These are phyloP conservation scores for Tupiocoris notatus DNA, from an alignment of 2,888 invertebrate species.

Conservation along the genomic window DNA sequence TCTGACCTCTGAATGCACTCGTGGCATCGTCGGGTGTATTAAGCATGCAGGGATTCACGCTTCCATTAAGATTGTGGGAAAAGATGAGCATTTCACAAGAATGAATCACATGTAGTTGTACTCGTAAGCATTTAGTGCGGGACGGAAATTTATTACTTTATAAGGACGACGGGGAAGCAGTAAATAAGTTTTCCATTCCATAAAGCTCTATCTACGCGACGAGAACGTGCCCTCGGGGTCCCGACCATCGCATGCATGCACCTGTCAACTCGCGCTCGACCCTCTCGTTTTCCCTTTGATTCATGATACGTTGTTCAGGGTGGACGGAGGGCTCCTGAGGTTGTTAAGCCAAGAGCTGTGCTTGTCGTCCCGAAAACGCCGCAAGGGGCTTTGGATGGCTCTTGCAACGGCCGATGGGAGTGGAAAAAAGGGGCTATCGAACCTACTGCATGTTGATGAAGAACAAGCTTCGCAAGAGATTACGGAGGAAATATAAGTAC, in stretches of 20 bases:
- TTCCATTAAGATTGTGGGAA: neutral
- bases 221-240: neutral
- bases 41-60: no score
- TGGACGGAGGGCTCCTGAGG: neutral
- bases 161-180: neutral
- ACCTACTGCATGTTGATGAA: neutral
- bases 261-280: slow-evolving; percentile 27
- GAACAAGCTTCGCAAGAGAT: neutral
- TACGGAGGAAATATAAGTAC: neutral
- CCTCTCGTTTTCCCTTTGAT: slow-evolving; percentile 21
- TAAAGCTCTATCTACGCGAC: slow-evolving; percentile 6
- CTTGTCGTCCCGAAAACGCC: neutral
- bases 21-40: no score
- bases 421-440: neutral
- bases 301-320: neutral
- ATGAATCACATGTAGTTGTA: neutral
- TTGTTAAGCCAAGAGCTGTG: neutral
- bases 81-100: neutral
- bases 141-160: neutral
- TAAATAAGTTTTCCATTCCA: slow-evolving; percentile 14
- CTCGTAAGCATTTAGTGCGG: neutral
- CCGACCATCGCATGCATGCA: slow-evolving; percentile 10
- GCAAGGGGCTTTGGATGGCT: neutral
- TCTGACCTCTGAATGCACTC: no score
- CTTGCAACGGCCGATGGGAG: neutral